Evolutionary conservation across 2,797 vertebrate genomes (phyloP).

Genomic region (Echeneis naucrates): DNA sequence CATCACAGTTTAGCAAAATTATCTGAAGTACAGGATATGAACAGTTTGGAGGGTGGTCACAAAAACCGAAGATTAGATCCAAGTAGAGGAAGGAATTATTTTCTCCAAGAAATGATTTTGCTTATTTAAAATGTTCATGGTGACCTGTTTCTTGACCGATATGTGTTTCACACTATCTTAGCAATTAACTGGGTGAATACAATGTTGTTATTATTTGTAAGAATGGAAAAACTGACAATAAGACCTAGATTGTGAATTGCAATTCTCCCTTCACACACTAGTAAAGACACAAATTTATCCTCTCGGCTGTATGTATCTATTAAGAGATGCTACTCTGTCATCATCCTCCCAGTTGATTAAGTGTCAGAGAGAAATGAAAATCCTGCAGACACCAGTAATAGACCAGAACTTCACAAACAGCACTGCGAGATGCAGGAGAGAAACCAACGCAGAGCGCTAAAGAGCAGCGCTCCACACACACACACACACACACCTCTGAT

Average conservation of each 20-base stretch:
- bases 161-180: not conserved
- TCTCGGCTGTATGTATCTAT: not conserved
- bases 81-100: not conserved
- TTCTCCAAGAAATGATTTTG: not conserved
- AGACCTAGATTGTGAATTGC: not conserved
- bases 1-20: not conserved
- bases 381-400: slow-evolving; percentile 24
- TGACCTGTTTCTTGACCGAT: not conserved
- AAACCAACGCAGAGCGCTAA: slow-evolving; percentile 24
- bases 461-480: slow-evolving; percentile 43
- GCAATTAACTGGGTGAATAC: not conserved
- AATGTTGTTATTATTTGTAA: not conserved
- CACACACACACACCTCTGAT: slow-evolving; percentile 53
- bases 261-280: not conserved
- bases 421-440: slow-evolving; percentile 20
- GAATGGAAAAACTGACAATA: not conserved
- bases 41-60: not conserved
- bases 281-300: slow-evolving; percentile 2
- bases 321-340: slow-evolving; percentile 11
- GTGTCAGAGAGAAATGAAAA: slow-evolving; percentile 26
- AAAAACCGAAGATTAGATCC: not conserved
- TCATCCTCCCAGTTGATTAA: not conserved
- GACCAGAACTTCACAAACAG: slow-evolving; percentile 32
- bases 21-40: not conserved
- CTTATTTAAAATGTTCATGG: not conserved